These are phyloP conservation scores for Molorchus minor DNA, from an alignment of 2,888 invertebrate species.

Conservation along the genomic window DNA sequence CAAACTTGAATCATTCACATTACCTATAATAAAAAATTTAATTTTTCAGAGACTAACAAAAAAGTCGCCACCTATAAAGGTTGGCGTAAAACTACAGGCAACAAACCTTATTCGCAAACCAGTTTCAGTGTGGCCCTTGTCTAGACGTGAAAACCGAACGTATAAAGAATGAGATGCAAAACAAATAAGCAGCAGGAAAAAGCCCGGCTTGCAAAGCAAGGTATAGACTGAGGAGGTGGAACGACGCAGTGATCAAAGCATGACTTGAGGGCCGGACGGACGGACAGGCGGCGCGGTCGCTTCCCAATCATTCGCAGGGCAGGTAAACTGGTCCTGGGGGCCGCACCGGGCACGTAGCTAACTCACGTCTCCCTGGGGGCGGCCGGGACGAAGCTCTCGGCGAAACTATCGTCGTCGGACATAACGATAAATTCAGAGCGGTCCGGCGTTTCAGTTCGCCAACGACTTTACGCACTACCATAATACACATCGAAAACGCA, in stretches of 20 bases:
- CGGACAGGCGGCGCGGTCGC: constrained; percentile 46
- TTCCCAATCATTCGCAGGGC: constrained; percentile 63
- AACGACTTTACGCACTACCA: constrained; percentile 57
- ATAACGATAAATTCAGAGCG: constrained; percentile 59
- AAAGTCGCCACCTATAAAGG: too few species aligned
- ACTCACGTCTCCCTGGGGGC: constrained; percentile 61
- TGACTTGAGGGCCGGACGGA: constrained; percentile 34
- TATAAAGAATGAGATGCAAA: not conserved
- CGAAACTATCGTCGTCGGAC: constrained; percentile 54
- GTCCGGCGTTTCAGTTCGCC: constrained; percentile 40
- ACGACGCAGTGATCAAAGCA: constrained; percentile 26
- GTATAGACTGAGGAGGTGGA: not conserved
- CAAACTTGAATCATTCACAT: too few species aligned
- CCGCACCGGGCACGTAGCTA: constrained; percentile 60
- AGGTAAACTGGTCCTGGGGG: constrained; percentile 63
- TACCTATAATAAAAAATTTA: too few species aligned
- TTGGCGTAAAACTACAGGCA: too few species aligned
- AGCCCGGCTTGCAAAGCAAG: not conserved
- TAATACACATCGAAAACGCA: constrained; percentile 51
- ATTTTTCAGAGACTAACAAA: too few species aligned
- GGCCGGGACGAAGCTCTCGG: constrained; percentile 43
- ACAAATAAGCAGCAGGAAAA: not conserved
- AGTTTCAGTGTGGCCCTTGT: too few species aligned
- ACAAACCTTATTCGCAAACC: too few species aligned
- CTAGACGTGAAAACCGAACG: too few species aligned